Conservation (phyloP, 2,888 invertebrate genomes). For the Monopis laevigella region DNA sequence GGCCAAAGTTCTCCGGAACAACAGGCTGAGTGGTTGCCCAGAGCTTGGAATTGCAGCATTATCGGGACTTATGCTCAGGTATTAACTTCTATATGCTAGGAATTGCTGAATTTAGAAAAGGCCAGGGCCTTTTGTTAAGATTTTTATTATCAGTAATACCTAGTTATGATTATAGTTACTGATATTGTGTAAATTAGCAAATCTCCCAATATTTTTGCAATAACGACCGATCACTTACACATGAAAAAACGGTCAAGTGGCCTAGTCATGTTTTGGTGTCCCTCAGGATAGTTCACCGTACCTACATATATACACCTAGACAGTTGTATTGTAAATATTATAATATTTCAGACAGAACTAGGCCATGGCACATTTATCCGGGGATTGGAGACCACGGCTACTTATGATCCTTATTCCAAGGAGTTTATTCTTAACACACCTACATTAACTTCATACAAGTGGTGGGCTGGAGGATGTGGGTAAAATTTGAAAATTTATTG, state of each 20-base stretch:
- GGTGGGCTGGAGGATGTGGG: conserved; percentile 97
- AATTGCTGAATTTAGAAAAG: too few relatives aligned
- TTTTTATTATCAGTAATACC: too few relatives aligned
- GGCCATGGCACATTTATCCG: conserved; percentile 96
- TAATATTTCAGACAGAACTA: conserved; percentile 79
- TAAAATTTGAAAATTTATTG: conserved; percentile 23
- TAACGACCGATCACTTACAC: too few relatives aligned
- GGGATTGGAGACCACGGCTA: conserved; percentile 93
- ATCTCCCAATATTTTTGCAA: not conserved
- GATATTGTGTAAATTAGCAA: too few relatives aligned
- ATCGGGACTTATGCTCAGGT: conserved; percentile 95
- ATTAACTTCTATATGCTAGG: too few relatives aligned
- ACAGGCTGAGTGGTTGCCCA: conserved; percentile 83
- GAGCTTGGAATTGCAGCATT: conserved; percentile 82
- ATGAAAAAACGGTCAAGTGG: too few relatives aligned
- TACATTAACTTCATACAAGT: conserved; percentile 88
- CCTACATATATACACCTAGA: too few relatives aligned
- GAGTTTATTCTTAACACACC: conserved; percentile 92
- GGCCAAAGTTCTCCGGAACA: conserved; percentile 89
- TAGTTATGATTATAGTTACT: too few relatives aligned
- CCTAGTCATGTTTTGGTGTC: too few relatives aligned
- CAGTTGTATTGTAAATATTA: too few relatives aligned
- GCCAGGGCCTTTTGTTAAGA: too few relatives aligned
- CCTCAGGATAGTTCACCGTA: too few relatives aligned
- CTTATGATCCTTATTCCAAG: conserved; percentile 82